Base-by-base conservation (phyloP, 92 coral and sea anemone genomes). In the Anthopleura xanthogrammica region DNA sequence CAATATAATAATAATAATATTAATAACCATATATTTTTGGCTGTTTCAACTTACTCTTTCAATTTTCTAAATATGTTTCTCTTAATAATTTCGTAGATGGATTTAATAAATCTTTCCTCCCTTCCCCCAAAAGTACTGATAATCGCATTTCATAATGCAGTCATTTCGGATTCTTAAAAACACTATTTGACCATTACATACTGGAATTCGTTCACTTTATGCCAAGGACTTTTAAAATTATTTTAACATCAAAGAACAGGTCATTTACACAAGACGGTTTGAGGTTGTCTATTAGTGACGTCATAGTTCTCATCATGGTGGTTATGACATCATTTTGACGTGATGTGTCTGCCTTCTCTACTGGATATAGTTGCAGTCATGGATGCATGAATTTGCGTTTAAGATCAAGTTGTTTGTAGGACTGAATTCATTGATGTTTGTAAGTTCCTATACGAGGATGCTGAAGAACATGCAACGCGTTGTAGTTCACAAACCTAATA, bases 21-120 rank as follows among this genome's bases (percentile, higher is more conserved):
- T 62, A 80, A 62, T 81, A 81, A 81, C 74, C 65, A 81, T 81
- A 71, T 81, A 81, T 62, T 52, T 68, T 22, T 36, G 74, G 66
- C 65, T 12, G 77, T 81, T 81, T 81, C 57, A 68, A 81, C 77
- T 70, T 43, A 52, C 75, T 16, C 46, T 80, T 64, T 66, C 52
- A 41, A 43, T 68, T 81, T 81, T 52, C 84, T 81, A 46, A 81
- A 81, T 81, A 81, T 70, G 84, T 68, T 71, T 68, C 74, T 41
- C 40, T n/a, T 70, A 75, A 80, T 80, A 62, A 81, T 81, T 80
- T 70, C 60, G 84, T 81, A 81, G 64, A 68, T 68, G 74, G 84
- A 43, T 81, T 77, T 52, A 22, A 81, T 81, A 70, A 81, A 81
- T 70, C 58, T 81, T 12, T 77, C 77, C 84, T 39, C 84, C 84